These are phyloP conservation scores for Poecilia latipinna DNA, from an alignment of 2,113 vertebrate species.

Conservation along the genomic window DNA sequence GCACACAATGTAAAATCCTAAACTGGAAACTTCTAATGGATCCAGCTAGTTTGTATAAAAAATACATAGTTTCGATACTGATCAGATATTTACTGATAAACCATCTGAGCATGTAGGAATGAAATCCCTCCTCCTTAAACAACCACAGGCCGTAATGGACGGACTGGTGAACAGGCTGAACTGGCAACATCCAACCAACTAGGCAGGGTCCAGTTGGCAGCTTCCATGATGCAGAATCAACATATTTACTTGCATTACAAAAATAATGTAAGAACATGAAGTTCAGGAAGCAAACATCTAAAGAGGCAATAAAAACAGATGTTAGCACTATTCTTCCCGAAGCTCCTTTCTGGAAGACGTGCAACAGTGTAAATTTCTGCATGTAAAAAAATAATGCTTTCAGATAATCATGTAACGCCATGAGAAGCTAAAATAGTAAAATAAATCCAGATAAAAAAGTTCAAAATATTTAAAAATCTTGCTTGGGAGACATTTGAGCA, in stretches of 20 bases:
- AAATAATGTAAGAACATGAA: not conserved
- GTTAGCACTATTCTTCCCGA: slow-evolving; percentile 64
- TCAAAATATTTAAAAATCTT: not conserved
- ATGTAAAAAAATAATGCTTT: too few relatives aligned
- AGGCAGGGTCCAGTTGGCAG: slow-evolving; percentile 14
- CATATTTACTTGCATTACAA: not conserved
- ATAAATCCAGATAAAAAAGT: not conserved
- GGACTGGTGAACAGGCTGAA: slow-evolving; percentile 60
- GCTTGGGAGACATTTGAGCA: not conserved
- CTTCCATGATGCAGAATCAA: not conserved
- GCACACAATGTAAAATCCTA: not conserved
- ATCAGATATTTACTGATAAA: not conserved
- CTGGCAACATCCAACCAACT: slow-evolving; percentile 48
- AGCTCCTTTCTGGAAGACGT: slow-evolving; percentile 44
- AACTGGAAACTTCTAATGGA: not conserved
- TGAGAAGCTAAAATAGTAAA: not conserved
- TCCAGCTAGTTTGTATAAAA: not conserved
- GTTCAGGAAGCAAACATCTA: rapidly evolving
- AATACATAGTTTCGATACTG: not conserved
- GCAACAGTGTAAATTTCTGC: not conserved
- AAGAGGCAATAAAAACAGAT: slow-evolving; percentile 3
- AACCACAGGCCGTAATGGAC: slow-evolving; percentile 41
- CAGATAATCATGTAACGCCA: not conserved
- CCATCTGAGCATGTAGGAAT: not conserved
- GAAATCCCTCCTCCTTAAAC: slow-evolving; percentile 27